phyloP scores from a whole-genome alignment of 2,113 vertebrate species.

The Beaufortia kweichowensis region DNA sequence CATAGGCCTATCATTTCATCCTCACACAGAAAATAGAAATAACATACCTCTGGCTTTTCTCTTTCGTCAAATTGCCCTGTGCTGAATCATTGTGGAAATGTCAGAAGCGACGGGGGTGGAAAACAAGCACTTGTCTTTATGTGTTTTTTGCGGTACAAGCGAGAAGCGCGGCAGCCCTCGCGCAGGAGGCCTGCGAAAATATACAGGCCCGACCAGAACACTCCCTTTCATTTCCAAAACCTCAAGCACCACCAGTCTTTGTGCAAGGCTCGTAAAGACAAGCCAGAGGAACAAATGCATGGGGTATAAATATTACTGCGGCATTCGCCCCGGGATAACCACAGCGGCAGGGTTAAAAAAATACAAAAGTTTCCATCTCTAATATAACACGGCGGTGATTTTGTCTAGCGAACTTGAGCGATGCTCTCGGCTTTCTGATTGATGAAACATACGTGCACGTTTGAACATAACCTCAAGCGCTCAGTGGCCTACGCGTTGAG shows the following conservation, averaged over 20 bases:
- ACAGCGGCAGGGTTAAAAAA: conserved; percentile 7
- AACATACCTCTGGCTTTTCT: conserved; percentile 25
- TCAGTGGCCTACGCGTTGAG: conserved; percentile 17
- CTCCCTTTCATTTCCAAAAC: conserved; percentile 48
- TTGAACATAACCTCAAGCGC: conserved; percentile 11
- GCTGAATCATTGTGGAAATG: conserved; percentile 32
- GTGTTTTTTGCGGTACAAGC: conserved; percentile 49
- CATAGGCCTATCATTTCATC: conserved; percentile 53
- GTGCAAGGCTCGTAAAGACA: conserved; percentile 33
- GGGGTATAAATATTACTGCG: conserved; percentile 47
- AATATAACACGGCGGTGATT: conserved; percentile 14
- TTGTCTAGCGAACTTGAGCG: conserved; percentile 32
- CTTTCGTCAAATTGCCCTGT: conserved; percentile 7
- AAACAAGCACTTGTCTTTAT: conserved; percentile 47
- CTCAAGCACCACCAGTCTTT: conserved; percentile 45
- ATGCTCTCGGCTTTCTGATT: conserved; percentile 32
- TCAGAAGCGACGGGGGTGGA: not conserved
- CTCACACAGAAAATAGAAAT: conserved; percentile 53
- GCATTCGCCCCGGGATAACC: conserved; percentile 34
- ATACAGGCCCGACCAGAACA: conserved; percentile 22
- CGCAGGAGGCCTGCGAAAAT: conserved; percentile 30
- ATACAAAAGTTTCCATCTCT: conserved; percentile 8
- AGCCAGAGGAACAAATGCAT: conserved; percentile 36
- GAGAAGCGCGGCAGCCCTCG: conserved; percentile 22
- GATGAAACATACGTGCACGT: conserved; percentile 13